Conservation (phyloP, 2,113 vertebrate species). For the Dolichotis patagonum region DNA sequence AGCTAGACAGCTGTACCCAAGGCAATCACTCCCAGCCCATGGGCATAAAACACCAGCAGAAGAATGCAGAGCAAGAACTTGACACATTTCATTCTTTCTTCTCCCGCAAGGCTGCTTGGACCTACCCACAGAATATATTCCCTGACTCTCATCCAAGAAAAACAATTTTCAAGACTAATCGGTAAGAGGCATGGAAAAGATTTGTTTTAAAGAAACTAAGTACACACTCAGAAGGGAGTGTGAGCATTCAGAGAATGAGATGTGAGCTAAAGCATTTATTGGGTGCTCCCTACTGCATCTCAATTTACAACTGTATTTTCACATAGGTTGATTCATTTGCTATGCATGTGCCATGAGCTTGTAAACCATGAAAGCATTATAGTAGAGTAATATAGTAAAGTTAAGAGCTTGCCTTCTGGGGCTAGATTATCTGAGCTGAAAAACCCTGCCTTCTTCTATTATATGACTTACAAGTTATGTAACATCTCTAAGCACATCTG, state of each 20-base stretch:
- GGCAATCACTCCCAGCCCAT: constrained; percentile 89
- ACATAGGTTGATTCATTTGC: constrained; percentile 1
- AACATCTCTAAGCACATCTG: constrained; percentile 13
- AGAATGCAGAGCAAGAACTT: neutral
- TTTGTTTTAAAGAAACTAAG: neutral
- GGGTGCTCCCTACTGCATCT: neutral
- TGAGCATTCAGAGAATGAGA: neutral
- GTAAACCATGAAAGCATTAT: neutral
- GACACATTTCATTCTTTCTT: neutral
- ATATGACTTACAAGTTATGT: constrained; percentile 12
- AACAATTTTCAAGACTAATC: neutral
- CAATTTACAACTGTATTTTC: constrained; percentile 12
- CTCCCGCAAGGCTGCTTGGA: neutral
- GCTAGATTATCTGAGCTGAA: neutral
- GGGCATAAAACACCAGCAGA: constrained; percentile 75
- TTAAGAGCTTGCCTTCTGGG: constrained; percentile 12
- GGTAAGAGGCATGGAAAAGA: neutral
- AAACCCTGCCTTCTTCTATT: constrained; percentile 3
- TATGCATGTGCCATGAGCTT: neutral
- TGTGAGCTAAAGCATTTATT: neutral
- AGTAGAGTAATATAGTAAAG: too few relatives aligned
- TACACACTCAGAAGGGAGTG: neutral
- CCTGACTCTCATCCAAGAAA: neutral
- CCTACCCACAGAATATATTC: neutral
- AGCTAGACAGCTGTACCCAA: constrained; percentile 88